Percentiles rank a stretch among this genome's conserved stretches.
phyloP scores from a whole-genome alignment of 1,140 invertebrate genomes.

The Zophobas atratus region DNA sequence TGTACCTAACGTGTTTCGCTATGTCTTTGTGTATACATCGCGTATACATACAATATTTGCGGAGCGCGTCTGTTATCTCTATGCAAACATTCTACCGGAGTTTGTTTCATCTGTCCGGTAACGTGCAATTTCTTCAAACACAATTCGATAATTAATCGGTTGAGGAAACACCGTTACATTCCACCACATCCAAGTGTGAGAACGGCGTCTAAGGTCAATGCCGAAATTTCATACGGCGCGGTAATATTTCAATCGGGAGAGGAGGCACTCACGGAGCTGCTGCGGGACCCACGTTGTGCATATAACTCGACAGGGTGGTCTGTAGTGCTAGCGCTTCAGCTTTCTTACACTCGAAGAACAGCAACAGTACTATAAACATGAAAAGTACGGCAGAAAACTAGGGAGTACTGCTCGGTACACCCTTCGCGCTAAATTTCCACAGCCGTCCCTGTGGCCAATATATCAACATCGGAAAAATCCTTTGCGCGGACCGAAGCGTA shows the following conservation, averaged over 20 bases:
- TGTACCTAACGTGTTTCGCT: conserved; percentile 21
- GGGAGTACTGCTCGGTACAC: too few species aligned
- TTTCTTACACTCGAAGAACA: too few species aligned
- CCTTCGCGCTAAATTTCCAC: too few species aligned
- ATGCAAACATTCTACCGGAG: conserved; percentile 26
- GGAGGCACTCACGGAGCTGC: not conserved
- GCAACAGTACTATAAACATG: too few species aligned
- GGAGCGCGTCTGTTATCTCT: conserved; percentile 13
- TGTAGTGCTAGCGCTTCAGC: too few species aligned
- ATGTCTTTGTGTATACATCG: conserved; percentile 31
- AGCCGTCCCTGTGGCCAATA: too few species aligned
- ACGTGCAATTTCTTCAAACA: conserved; percentile 29
- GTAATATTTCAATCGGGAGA: not conserved
- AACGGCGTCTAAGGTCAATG: conserved; percentile 28
- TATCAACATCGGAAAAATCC: too few species aligned
- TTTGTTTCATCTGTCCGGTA: conserved; percentile 16
- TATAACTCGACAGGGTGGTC: too few species aligned
- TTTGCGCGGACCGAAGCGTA: not conserved
- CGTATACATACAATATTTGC: conserved; percentile 17
- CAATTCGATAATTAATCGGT: conserved; percentile 35
- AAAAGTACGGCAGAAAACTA: too few species aligned
- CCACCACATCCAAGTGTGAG: conserved; percentile 19
- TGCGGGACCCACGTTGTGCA: not conserved
- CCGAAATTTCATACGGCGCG: conserved; percentile 13
- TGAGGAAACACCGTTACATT: conserved; percentile 21